Conservation (phyloP, 1,140 invertebrate species). For the Tetragnatha versicolor region DNA sequence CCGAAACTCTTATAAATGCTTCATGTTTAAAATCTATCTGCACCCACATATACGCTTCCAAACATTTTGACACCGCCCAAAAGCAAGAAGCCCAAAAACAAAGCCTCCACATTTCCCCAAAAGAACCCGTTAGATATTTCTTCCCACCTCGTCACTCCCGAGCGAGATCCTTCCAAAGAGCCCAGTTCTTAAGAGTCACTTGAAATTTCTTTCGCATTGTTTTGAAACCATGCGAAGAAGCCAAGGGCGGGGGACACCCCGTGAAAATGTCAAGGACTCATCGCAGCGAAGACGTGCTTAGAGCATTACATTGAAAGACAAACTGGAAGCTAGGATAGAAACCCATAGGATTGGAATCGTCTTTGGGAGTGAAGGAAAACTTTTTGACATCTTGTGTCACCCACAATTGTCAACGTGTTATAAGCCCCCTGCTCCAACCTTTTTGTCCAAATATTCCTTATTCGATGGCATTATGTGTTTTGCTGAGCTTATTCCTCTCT, state of each 20-base stretch:
- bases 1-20: too few species aligned
- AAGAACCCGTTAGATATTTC: too few species aligned
- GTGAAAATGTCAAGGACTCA: slow-evolving; percentile 14
- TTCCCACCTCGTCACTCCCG: too few species aligned
- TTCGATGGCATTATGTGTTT: slow-evolving; percentile 35
- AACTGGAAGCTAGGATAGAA: slow-evolving; percentile 35
- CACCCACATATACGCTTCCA: too few species aligned
- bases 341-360: slow-evolving; percentile 30
- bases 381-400: slow-evolving; percentile 50
- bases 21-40: too few species aligned
- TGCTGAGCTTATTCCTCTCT: slow-evolving; percentile 31
- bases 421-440: slow-evolving; percentile 31
- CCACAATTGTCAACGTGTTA: slow-evolving; percentile 43
- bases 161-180: background rate
- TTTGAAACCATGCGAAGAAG: background rate
- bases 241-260: background rate
- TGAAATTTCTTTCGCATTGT: background rate
- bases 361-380: slow-evolving; percentile 33
- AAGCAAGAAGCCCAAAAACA: too few species aligned
- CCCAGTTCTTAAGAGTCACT: background rate
- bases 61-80: too few species aligned
- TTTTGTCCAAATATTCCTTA: slow-evolving; percentile 50
- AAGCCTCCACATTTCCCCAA: too few species aligned
- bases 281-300: slow-evolving; percentile 15
- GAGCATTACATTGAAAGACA: slow-evolving; percentile 6